A percentile compares a stretch with the other conserved stretches of the same genome.
Conservation (phyloP, 2,888 invertebrate genomes). For the Apamea anceps region DNA sequence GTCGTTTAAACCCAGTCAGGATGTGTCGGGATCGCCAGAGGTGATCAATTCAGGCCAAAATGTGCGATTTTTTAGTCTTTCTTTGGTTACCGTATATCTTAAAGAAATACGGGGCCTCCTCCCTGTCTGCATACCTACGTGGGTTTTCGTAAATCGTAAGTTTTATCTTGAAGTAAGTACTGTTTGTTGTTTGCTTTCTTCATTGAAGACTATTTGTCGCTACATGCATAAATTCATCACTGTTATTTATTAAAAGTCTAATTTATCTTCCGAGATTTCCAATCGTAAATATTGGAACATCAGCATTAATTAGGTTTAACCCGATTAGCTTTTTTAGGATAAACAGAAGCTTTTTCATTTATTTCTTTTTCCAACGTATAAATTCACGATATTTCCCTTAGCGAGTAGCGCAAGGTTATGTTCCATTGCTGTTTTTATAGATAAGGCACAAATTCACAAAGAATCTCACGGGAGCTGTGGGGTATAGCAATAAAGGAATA, state of each 20-base stretch:
- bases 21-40: constrained; percentile 13
- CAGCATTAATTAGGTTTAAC: constrained; percentile 8
- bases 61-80: constrained; percentile 25
- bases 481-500: constrained; percentile 46
- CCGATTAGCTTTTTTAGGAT: constrained; percentile 12
- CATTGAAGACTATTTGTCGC: too few species aligned
- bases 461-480: constrained; percentile 26
- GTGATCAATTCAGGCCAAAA: constrained; percentile 42
- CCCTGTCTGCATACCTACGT: background rate
- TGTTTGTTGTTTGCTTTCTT: background rate
- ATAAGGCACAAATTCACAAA: constrained; percentile 43
- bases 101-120: constrained; percentile 9
- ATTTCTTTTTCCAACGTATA: constrained; percentile 36
- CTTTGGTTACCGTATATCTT: constrained; percentile 29
- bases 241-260: background rate
- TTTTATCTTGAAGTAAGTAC: too few species aligned
- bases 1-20: constrained; percentile 14
- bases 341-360: constrained; percentile 31
- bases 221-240: background rate
- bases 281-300: constrained; percentile 2
- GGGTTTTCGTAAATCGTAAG: background rate
- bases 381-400: constrained; percentile 48
- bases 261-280: background rate
- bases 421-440: constrained; percentile 47
- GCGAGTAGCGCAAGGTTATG: constrained; percentile 25